Evolutionary conservation across 2,888 invertebrate species (phyloP).

Genomic region (Aporophyla lueneburgensis): DNA sequence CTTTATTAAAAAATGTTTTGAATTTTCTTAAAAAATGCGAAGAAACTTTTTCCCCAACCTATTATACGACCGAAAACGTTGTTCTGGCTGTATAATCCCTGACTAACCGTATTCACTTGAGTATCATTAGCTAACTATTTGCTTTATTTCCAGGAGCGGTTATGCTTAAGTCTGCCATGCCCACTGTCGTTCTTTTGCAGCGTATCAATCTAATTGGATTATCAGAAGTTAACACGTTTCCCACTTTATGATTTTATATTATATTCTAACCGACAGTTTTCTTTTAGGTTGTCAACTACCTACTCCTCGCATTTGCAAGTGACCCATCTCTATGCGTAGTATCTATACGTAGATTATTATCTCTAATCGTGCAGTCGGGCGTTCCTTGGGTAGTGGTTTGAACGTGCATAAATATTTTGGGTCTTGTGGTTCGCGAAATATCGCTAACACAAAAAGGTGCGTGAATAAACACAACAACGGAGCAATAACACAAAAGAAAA

Average conservation of each 20-base stretch:
- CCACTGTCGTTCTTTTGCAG: conserved; percentile 17
- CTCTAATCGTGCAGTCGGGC: not conserved
- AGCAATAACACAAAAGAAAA: conserved; percentile 7
- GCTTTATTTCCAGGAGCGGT: conserved; percentile 49
- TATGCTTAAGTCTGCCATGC: conserved; percentile 28
- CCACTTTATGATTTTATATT: not conserved
- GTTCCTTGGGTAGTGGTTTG: not conserved
- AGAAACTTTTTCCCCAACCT: too few relatives aligned
- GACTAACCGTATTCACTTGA: conserved; percentile 34
- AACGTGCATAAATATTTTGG: not conserved
- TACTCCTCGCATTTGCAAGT: conserved; percentile 8
- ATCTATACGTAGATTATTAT: not conserved
- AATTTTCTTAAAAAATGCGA: too few relatives aligned
- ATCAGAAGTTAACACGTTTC: not conserved
- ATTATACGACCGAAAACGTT: conserved; percentile 29
- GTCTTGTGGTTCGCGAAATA: not conserved
- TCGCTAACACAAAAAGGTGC: not conserved
- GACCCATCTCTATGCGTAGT: not conserved
- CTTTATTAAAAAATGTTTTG: too few relatives aligned
- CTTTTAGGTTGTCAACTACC: not conserved
- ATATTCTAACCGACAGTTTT: not conserved
- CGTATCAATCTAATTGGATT: not conserved
- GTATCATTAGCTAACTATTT: conserved; percentile 52
- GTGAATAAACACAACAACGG: not conserved
- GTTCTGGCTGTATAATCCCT: conserved; percentile 14